These are phyloP conservation scores for Melanaphis sacchari DNA, from an alignment of 1,140 invertebrate genomes.

Conservation along the genomic window DNA sequence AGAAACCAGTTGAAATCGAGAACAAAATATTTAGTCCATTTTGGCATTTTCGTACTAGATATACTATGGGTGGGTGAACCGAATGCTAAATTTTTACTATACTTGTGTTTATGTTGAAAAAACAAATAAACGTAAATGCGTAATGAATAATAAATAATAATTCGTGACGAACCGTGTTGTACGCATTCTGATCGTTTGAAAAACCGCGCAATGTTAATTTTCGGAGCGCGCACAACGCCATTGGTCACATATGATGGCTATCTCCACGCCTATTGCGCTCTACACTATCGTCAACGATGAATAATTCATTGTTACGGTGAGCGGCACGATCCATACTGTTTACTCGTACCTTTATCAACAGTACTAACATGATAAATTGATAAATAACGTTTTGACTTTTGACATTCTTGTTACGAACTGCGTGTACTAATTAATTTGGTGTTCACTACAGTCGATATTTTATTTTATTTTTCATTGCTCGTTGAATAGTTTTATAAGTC, in stretches of 20 bases:
- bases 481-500: no score
- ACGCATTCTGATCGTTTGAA: neutral
- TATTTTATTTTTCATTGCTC: neutral
- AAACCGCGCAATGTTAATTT: neutral
- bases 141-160: neutral
- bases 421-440: neutral
- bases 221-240: neutral
- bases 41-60: no score
- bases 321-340: no score
- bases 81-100: no score
- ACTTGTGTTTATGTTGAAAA: neutral
- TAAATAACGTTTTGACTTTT: neutral
- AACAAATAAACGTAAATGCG: neutral
- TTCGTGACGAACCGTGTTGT: neutral
- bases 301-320: no score
- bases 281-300: neutral
- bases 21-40: neutral
- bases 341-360: no score
- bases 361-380: neutral
- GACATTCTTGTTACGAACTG: neutral
- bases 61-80: no score
- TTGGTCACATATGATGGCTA: neutral
- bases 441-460: neutral
- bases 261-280: neutral
- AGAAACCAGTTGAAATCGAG: neutral